Conservation (phyloP, 2,888 invertebrate species). For the Hoplodrina ambigua region DNA sequence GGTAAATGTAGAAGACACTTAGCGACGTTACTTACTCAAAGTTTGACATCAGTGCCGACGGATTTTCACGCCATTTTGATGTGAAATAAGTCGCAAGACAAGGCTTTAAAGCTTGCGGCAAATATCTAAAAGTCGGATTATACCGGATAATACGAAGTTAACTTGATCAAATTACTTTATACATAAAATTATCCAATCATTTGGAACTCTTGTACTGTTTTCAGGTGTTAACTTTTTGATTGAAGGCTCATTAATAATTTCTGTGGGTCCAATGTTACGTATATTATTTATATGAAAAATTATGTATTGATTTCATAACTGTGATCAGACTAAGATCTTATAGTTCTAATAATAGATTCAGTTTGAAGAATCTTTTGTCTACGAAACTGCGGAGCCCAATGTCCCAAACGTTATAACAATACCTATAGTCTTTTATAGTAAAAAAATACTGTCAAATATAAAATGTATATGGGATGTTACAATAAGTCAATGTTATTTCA, state of each 20-base stretch:
- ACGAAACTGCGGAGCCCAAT: too few relatives aligned
- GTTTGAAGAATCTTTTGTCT: too few relatives aligned
- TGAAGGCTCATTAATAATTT: background rate
- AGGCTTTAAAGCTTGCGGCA: constrained; percentile 50
- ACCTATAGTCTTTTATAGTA: too few relatives aligned
- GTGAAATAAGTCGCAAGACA: constrained; percentile 52
- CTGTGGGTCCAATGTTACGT: background rate
- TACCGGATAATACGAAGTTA: constrained; percentile 50
- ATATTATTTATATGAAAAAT: too few relatives aligned
- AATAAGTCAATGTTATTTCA: too few relatives aligned
- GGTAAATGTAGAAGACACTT: constrained; percentile 18
- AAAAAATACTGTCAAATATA: too few relatives aligned
- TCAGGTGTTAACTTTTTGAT: constrained; percentile 17
- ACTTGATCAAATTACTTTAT: constrained; percentile 58
- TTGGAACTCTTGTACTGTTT: constrained; percentile 38
- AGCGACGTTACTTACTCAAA: constrained; percentile 26
- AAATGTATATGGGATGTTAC: too few relatives aligned
- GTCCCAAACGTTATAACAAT: too few relatives aligned
- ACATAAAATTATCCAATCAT: constrained; percentile 44
- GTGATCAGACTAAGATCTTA: too few relatives aligned
- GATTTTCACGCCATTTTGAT: constrained; percentile 57
- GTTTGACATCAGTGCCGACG: constrained; percentile 53
- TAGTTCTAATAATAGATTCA: too few relatives aligned
- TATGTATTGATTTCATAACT: too few relatives aligned
- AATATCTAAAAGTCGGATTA: constrained; percentile 58